Conservation (phyloP, 2,888 invertebrate genomes). For the Hedya salicella region DNA sequence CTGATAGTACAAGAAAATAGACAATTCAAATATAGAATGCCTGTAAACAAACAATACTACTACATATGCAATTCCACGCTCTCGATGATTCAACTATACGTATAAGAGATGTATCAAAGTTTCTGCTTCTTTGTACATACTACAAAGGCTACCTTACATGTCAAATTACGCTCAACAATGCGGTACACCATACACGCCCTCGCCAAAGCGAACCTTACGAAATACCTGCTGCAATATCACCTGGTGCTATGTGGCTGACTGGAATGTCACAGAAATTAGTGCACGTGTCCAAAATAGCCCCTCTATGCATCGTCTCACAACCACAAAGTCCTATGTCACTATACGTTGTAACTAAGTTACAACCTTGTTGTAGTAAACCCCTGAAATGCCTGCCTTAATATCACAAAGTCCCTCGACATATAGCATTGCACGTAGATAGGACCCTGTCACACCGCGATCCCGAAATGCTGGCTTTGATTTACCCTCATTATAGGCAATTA, state of each 20-base stretch:
- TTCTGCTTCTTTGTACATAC: not conserved
- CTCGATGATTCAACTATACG: no score
- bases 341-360: not conserved
- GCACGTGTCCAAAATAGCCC: constrained; percentile 54
- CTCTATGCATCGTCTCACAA: constrained; percentile 6
- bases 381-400: constrained; percentile 13
- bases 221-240: constrained; percentile 39
- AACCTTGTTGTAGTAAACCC: not conserved
- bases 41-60: no score
- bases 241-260: constrained; percentile 46
- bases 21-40: no score
- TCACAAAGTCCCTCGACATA: constrained; percentile 18
- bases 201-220: constrained; percentile 23
- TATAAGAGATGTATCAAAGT: no score
- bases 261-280: constrained; percentile 63
- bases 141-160: not conserved
- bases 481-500: constrained; percentile 55
- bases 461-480: constrained; percentile 61
- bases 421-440: constrained; percentile 36
- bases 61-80: no score
- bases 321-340: constrained; percentile 7
- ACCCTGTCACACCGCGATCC: constrained; percentile 47
- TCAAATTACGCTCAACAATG: constrained; percentile 22
- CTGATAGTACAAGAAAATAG: no score
- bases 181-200: constrained; percentile 2